Conservation (phyloP, 2,888 invertebrate species). For the Thera britannica region DNA sequence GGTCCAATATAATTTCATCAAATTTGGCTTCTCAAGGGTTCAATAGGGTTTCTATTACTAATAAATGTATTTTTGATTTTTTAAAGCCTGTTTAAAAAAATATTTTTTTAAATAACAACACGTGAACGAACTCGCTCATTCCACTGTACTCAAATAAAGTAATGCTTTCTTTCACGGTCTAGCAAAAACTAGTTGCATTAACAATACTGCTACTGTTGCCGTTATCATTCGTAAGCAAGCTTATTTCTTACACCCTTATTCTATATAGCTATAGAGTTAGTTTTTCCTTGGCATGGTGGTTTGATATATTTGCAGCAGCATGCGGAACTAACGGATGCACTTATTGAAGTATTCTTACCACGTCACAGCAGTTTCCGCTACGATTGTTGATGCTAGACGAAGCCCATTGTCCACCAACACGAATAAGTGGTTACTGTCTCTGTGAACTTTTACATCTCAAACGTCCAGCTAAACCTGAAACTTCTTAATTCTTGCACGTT, state of each 20-base stretch:
- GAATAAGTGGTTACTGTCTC: slow-evolving; percentile 6
- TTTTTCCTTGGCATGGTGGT: slow-evolving; percentile 6
- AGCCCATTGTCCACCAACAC: slow-evolving; percentile 19
- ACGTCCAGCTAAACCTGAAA: too few relatives aligned
- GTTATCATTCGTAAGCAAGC: slow-evolving; percentile 38
- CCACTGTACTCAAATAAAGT: slow-evolving; percentile 1
- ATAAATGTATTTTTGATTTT: too few relatives aligned
- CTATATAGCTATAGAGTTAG: background rate
- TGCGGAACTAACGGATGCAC: slow-evolving; percentile 76
- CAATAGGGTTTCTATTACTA: too few relatives aligned
- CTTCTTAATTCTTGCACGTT: too few relatives aligned
- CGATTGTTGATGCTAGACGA: slow-evolving; percentile 53
- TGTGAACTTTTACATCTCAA: background rate
- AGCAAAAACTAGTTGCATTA: slow-evolving; percentile 44
- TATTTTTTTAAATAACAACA: background rate
- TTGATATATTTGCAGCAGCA: slow-evolving; percentile 47
- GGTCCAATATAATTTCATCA: too few relatives aligned
- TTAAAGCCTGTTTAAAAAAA: too few relatives aligned
- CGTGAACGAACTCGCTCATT: background rate
- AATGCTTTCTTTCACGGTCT: slow-evolving; percentile 25
- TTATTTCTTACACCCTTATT: slow-evolving; percentile 10
- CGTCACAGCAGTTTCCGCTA: slow-evolving; percentile 75
- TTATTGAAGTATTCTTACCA: slow-evolving; percentile 63
- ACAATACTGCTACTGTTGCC: slow-evolving; percentile 41
- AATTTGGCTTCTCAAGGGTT: too few relatives aligned